Evolutionary conservation across 2,888 invertebrate species (phyloP), one percentile per base, ranked within the genome.

Genomic region (Mythimna lalbum): DNA sequence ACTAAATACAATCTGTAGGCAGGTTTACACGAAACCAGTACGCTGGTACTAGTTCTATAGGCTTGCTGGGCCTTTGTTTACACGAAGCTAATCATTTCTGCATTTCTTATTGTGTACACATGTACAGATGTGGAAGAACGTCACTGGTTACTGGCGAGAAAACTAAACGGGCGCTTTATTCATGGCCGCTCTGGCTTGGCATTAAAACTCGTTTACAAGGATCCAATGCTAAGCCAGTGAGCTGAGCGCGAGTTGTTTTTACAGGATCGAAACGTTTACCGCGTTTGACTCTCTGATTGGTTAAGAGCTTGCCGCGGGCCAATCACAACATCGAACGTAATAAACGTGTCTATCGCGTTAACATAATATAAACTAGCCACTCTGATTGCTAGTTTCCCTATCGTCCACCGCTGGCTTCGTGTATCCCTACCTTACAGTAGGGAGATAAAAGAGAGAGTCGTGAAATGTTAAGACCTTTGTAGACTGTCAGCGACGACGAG

Each of bases 401-500:
- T 0, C 52, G 52, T 21, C 10, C 5, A 23, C 23, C 2, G 7
- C 43, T 65, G 19, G 23, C 10, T 10, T 27, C 33, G n/a, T 65
- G 27, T 65, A n/a, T 36, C 27, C n/a, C 23, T 36, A 27, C 27
- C 27, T 50, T 64, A 49, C 5, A 9, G 19, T 12, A 33, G 5
- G 1, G 10, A n/a, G 52, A 60, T 50, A 63, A 71, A 73, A 23
- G 47, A 63, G 68, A 72, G 67, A 71, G 57, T 53, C 5, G 47
- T 55, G 33, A 59, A 69, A 73, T 39, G 49, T 79, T 55, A 66
- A 69, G 64, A 74, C 67, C 65, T 70, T 73, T 73, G 19, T 65
- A 85, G 85, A 72, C 59, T 85, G 56, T 96, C 96, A 60, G 94
- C 94, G 90, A 96, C 96, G 14, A 96, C 96, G 21, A 95, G 96